Percentiles rank a stretch among this genome's conserved stretches.
Conservation (phyloP, 2,888 invertebrate genomes). For the Lasioglossum pauxillum region DNA sequence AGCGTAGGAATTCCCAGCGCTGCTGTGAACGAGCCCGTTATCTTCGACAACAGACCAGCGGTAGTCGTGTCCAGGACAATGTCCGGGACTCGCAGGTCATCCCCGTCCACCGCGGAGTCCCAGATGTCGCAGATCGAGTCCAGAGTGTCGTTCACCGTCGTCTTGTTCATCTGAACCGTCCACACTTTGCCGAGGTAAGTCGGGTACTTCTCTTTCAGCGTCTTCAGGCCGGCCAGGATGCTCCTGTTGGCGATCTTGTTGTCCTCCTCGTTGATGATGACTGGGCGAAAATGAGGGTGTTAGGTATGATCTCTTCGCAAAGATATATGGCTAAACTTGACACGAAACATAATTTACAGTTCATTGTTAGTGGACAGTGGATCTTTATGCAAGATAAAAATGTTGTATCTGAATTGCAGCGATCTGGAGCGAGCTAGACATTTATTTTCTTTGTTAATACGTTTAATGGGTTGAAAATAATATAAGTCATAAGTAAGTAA, state of each 20-base stretch:
- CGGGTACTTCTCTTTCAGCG: conserved; percentile 72
- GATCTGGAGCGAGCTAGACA: no score
- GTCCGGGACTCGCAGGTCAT: conserved; percentile 89
- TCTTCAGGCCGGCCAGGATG: conserved; percentile 75
- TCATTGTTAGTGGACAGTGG: no score
- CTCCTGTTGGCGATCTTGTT: conserved; percentile 79
- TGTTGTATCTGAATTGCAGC: no score
- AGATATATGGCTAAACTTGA: no score
- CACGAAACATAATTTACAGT: no score
- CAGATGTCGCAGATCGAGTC: conserved; percentile 76
- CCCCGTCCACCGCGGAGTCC: conserved; percentile 82
- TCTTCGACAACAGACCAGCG: conserved; percentile 92
- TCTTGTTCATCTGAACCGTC: conserved; percentile 73
- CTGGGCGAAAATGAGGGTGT: conserved; percentile 61
- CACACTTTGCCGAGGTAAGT: conserved; percentile 75
- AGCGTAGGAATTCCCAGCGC: conserved; percentile 93
- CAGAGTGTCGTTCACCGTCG: conserved; percentile 73
- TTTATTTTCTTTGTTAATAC: no score
- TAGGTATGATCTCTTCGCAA: neutral
- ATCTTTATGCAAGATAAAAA: no score
- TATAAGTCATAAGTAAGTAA: no score
- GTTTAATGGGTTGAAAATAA: no score
- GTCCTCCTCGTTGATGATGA: conserved; percentile 77
- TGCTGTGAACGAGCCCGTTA: conserved; percentile 93
- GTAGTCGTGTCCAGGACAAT: conserved; percentile 93